Base-by-base conservation (phyloP, 2,888 invertebrate species). In the Ennomos erosarius region DNA sequence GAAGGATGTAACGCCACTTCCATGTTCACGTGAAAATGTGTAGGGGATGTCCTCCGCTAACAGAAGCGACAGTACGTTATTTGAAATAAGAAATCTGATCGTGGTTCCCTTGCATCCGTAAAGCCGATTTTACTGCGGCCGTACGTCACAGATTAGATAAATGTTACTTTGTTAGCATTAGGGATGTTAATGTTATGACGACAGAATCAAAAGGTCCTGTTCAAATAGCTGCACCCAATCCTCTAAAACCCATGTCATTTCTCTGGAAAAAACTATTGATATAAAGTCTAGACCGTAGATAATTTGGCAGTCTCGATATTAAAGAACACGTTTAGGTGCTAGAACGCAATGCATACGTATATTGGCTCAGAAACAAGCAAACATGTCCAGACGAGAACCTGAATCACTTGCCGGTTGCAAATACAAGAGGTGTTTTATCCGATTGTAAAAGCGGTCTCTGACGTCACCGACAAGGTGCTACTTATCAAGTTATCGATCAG, bases 401-500 rank as follows among this genome's bases (percentile, higher is more conserved):
- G 52, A 52, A 48, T 55, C 43, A 36, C 49, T 49, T 48, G 12
- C 12, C 46, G 36, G 51, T 55, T 47, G 42, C 42, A 43, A 43
- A 51, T 54, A 26, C 16, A 12, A 48, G 11, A 36, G 42, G 47
- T 40, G 48, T 46, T 45, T 50, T 35, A 56, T 50, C 39, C 39
- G 52, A 68, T 58, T 49, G 60, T 56, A 53, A 58, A 60, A 62
- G 40, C 45, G 2, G 45, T 49, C 53, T 11, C 38, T 63, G 62
- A 71, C 70, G 72, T 75, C 73, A 74, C 45, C 58, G 55, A 51
- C 58, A 49, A 59, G 55, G 51, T 57, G 46, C 54, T 44, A 58
- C 53, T 59, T 70, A 67, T 71, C 70, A 37, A 46, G 45, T 69
- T 72, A 77, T 71, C 71, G 58, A 67, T 65, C 57, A 68, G 63